Conservation (phyloP, 2,797 vertebrate species). For the Linurgus olivaceus region DNA sequence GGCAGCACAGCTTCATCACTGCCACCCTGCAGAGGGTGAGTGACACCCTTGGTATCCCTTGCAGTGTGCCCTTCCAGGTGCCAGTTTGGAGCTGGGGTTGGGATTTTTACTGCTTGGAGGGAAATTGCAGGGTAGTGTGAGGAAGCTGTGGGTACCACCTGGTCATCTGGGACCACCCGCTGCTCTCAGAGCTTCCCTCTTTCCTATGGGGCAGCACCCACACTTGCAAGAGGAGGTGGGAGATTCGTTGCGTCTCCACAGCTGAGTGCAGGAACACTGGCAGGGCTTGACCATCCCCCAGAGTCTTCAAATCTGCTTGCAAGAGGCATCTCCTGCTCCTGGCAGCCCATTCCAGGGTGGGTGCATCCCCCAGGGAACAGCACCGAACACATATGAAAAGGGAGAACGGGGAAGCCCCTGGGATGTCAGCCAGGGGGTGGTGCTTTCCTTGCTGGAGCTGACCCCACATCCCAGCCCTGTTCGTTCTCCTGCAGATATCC, state of each 20-base stretch:
- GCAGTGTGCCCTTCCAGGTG: neutral
- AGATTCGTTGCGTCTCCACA: neutral
- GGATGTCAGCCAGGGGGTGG: neutral
- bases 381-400: rapidly evolving
- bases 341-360: neutral
- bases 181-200: neutral
- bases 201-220: neutral
- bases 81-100: neutral
- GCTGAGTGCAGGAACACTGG: neutral
- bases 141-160: neutral
- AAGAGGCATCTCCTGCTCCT: neutral
- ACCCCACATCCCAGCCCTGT: neutral
- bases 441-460: neutral
- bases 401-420: neutral
- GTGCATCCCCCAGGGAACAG: neutral
- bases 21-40: neutral
- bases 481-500: constrained; percentile 82
- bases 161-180: too few species aligned
- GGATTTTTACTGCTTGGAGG: neutral
- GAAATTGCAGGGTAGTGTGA: neutral
- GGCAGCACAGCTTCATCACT: neutral
- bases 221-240: neutral
- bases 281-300: neutral
- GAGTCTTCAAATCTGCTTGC: neutral
- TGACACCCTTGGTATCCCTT: rapidly evolving